phyloP scores from a whole-genome alignment of 2,888 invertebrate species.

The Apotomis capreana region DNA sequence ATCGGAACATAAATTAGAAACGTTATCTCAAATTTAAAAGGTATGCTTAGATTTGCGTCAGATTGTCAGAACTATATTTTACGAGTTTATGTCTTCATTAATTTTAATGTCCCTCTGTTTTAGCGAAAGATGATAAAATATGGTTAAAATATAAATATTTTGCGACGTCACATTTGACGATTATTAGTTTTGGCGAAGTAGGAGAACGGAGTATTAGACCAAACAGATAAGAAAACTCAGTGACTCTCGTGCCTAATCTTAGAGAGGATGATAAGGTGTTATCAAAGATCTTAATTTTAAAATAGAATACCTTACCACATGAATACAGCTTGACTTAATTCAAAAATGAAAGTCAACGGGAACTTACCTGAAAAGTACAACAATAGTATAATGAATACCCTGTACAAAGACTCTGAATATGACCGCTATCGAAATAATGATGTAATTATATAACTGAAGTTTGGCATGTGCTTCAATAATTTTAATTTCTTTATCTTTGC shows the following conservation, averaged over 20 bases:
- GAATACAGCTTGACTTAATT: background rate
- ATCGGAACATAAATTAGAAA: slow-evolving; percentile 17
- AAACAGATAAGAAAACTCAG: background rate
- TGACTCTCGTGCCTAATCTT: background rate
- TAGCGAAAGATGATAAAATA: slow-evolving; percentile 44
- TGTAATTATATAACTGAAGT: too few relatives aligned
- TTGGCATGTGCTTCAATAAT: too few relatives aligned
- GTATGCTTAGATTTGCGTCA: slow-evolving; percentile 3
- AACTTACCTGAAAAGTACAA: slow-evolving; percentile 61
- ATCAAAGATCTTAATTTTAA: background rate
- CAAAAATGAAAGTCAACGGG: slow-evolving; percentile 23
- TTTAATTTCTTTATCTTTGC: too few relatives aligned
- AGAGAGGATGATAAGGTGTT: background rate
- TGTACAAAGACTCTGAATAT: background rate
- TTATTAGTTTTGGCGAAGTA: background rate
- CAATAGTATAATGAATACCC: slow-evolving; percentile 29
- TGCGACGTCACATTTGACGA: background rate
- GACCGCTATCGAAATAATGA: too few relatives aligned
- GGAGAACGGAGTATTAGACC: background rate
- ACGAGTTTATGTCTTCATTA: slow-evolving; percentile 1
- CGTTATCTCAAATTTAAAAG: background rate
- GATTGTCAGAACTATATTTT: slow-evolving; percentile 12
- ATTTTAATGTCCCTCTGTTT: slow-evolving; percentile 25
- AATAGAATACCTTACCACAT: background rate
- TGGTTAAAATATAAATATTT: slow-evolving; percentile 17